These are phyloP conservation scores for Daubentonia madagascariensis DNA, from an alignment of 2,113 vertebrate genomes.

Conservation along the genomic window DNA sequence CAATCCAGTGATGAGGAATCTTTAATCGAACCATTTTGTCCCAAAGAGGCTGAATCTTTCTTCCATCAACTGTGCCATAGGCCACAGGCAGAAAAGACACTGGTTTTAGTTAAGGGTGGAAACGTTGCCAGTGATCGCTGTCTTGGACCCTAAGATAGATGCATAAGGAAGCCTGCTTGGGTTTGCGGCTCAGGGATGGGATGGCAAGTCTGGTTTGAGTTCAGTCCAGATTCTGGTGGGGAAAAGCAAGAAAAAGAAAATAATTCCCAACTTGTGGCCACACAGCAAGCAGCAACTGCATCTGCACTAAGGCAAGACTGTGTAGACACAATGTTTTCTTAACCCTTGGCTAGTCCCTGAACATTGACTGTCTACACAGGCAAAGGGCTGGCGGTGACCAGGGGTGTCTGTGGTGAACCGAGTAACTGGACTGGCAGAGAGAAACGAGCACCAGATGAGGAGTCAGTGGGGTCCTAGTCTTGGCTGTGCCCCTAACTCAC, in stretches of 20 bases:
- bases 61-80: background rate
- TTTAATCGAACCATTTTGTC: background rate
- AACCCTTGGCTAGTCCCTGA: background rate
- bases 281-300: background rate
- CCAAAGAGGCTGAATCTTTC: background rate
- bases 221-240: background rate
- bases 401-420: fast-evolving
- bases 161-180: background rate
- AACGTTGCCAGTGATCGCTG: background rate
- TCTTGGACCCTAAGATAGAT: background rate
- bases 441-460: fast-evolving
- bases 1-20: background rate
- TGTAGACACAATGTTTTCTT: fast-evolving
- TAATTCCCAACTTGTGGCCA: background rate
- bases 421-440: fast-evolving
- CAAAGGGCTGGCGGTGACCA: background rate
- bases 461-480: fast-evolving
- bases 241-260: background rate
- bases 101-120: background rate
- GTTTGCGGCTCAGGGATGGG: background rate
- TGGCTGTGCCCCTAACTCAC: background rate
- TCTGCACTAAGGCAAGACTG: background rate
- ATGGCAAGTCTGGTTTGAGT: slow-evolving; percentile 17
- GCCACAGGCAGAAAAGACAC: background rate
- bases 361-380: background rate